Base-by-base conservation (phyloP, 2,797 vertebrate genomes). In the Phrynocephalus guinanensis region DNA sequence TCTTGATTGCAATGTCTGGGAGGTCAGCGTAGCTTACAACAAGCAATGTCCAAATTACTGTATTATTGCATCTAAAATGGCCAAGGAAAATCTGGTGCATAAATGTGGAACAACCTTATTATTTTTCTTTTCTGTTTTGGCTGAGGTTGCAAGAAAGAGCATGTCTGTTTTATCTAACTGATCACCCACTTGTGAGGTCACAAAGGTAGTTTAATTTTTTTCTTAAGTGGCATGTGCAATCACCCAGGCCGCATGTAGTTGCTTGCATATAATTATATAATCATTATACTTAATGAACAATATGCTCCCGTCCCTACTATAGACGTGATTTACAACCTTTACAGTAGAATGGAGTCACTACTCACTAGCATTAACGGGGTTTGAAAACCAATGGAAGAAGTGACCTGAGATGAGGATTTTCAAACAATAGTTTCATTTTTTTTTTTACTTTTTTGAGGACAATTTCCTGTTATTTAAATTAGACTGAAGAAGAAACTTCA, bases 281-380 rank as follows among this genome's bases (percentile, higher is more conserved):
- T 95, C 93, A 84, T 94, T 95, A 92, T 93, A 89, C 93, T 92
- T 94, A 92, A 94, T 86, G 95, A 95, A 86, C 86, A 86, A 44
- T 44, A 82, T 80, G 85, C 84, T 86, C 88, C 85, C 63, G 66
- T 90, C 92, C 30, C 83, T 87, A 84, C 84, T 66, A 82, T 70
- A 86, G 56, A 6, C 13, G 72, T 91, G 83, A 94, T 87, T 91
- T 90, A 83, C 18, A 84, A 72, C 67, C 30, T 84, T 38, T 72
- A 90, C 30, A 79, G 91, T 91, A 67, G 52, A 90, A 93, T 90
- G 3, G 33, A 3, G 26, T 68, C 33, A n/a, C 50, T 71, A 3
- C 24, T 68, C 33, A n/a, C 50, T 71, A 82, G 60, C 30, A 22
- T 80, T 87, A 90, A 87, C 77, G 63, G 66, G 78, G 18, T 18